These are phyloP conservation scores for Hedychridium roseum DNA, from an alignment of 2,888 invertebrate species.

Conservation along the genomic window DNA sequence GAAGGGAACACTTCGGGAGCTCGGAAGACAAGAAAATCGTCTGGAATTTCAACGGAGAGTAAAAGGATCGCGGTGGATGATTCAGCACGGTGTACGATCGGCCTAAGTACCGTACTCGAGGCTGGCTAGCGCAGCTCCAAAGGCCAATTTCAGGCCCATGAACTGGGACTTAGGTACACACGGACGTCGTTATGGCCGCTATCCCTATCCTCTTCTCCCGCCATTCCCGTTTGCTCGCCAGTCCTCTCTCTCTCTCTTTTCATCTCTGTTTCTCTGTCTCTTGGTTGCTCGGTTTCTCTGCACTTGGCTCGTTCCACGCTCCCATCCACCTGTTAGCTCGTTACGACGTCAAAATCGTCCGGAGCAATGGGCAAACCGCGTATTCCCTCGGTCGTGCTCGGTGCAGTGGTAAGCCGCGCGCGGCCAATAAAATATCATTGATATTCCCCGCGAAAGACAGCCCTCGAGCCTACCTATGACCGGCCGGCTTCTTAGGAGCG, in stretches of 20 bases:
- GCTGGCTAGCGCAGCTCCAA: constrained; percentile 4
- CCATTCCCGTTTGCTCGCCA: background rate
- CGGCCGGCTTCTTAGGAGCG: constrained; percentile 47
- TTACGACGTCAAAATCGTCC: constrained; percentile 12
- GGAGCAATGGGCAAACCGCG: constrained; percentile 36
- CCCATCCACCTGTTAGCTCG: constrained; percentile 34
- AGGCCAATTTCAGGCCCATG: constrained; percentile 17
- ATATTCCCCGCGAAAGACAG: constrained; percentile 40
- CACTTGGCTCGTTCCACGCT: constrained; percentile 3
- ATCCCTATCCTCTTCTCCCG: constrained; percentile 6
- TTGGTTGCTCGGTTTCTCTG: no score
- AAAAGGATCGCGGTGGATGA: constrained; percentile 20
- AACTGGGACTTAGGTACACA: constrained; percentile 14
- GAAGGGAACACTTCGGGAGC: no score
- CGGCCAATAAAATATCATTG: constrained; percentile 56
- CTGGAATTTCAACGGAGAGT: constrained; percentile 15
- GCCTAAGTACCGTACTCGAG: constrained; percentile 15
- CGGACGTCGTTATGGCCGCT: background rate
- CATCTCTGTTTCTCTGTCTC: no score
- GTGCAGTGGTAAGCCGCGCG: constrained; percentile 32
- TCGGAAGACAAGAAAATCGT: no score
- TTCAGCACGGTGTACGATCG: constrained; percentile 16
- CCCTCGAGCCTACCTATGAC: constrained; percentile 30
- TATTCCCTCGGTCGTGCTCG: constrained; percentile 42
- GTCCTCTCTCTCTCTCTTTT: no score